Evolutionary conservation across 2,113 vertebrate species (phyloP).

Genomic region (Zosterops lateralis): DNA sequence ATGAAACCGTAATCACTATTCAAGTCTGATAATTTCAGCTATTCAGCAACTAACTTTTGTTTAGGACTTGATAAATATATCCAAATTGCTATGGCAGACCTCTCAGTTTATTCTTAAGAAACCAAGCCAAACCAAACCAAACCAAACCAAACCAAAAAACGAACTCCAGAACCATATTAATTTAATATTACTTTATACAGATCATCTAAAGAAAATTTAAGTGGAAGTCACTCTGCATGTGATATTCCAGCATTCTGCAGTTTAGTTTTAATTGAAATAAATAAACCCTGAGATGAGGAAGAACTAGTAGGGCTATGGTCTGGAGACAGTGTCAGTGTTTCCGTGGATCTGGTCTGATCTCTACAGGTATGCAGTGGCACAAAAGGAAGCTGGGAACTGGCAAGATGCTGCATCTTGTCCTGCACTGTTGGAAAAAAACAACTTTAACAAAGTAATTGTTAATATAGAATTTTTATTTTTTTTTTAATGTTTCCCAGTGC

Average conservation of each 20-base stretch:
- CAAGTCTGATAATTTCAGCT: slow-evolving; percentile 6
- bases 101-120: neutral
- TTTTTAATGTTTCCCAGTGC: neutral
- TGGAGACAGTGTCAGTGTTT: rapidly evolving
- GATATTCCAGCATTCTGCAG: neutral
- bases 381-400: neutral
- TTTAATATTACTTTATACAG: neutral
- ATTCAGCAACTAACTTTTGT: neutral
- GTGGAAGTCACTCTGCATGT: neutral
- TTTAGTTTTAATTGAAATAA: neutral
- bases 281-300: neutral
- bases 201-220: neutral
- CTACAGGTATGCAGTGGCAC: neutral
- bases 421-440: neutral
- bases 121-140: neutral
- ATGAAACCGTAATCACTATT: slow-evolving; percentile 11
- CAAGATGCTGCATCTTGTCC: neutral
- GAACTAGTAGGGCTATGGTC: neutral
- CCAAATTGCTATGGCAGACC: neutral
- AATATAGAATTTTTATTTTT: neutral
- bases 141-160: neutral
- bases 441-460: neutral
- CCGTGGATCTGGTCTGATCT: neutral
- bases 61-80: slow-evolving; percentile 3
- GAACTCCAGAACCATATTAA: neutral